phyloP scores from a whole-genome alignment of 2,797 vertebrate species.

The Sardinella longiceps region DNA sequence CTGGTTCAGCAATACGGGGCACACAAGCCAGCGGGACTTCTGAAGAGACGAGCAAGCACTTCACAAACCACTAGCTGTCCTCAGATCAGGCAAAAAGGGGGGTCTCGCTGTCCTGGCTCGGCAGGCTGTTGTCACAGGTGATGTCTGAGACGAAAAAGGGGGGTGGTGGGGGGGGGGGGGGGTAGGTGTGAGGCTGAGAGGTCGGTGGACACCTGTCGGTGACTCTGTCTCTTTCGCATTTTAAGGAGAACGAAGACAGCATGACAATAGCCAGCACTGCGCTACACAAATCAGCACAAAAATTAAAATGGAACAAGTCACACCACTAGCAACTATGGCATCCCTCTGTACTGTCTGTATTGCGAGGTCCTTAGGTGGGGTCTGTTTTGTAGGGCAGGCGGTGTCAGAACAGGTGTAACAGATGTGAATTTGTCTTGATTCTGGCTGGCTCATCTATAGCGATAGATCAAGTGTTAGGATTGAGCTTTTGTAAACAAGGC shows the following conservation, averaged over 20 bases:
- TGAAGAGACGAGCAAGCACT: conserved; percentile 24
- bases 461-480: conserved; percentile 42
- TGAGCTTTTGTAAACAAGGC: conserved; percentile 27
- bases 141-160: background rate
- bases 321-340: background rate
- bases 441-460: conserved; percentile 26
- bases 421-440: background rate
- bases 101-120: background rate
- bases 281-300: conserved; percentile 23
- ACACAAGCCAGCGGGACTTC: conserved; percentile 44
- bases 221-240: background rate
- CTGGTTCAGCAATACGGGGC: conserved; percentile 58
- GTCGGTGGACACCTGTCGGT: background rate
- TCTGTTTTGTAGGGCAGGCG: conserved; percentile 9
- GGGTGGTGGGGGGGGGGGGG: too few relatives aligned
- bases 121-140: conserved; percentile 1
- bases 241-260: background rate
- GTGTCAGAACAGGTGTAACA: conserved; percentile 14
- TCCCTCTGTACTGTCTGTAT: conserved; percentile 10
- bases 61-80: conserved; percentile 29
- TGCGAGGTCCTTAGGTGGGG: background rate
- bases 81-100: conserved; percentile 6
- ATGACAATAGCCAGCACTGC: conserved; percentile 7
- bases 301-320: conserved; percentile 6
- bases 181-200: background rate